These are phyloP conservation scores for Bombus waltoni DNA, from an alignment of 1,140 invertebrate species.

Conservation along the genomic window DNA sequence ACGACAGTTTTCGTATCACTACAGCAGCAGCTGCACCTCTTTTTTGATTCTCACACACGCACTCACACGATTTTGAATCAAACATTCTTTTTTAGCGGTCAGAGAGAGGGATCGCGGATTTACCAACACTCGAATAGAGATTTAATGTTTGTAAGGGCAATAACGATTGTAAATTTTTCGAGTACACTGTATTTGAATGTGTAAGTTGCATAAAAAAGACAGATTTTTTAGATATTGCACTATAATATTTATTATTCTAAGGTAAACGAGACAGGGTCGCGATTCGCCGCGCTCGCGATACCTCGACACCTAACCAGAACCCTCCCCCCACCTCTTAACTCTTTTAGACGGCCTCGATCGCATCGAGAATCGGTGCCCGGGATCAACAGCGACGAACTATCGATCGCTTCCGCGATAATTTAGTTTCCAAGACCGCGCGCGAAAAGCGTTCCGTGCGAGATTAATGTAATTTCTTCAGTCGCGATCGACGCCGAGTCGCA, in stretches of 20 bases:
- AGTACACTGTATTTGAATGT: constrained; percentile 79
- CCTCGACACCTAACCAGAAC: not conserved
- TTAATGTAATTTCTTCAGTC: constrained; percentile 1
- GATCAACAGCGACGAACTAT: constrained; percentile 13
- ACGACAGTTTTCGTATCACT: constrained; percentile 27
- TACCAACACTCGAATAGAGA: constrained; percentile 73
- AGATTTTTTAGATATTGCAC: constrained; percentile 82
- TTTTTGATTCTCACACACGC: constrained; percentile 55
- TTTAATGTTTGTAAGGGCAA: constrained; percentile 80
- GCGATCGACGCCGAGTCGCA: constrained; percentile 51
- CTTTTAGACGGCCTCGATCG: constrained; percentile 22
- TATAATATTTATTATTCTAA: constrained; percentile 81
- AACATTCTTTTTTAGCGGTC: constrained; percentile 59
- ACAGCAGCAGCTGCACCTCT: constrained; percentile 44
- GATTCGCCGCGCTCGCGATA: constrained; percentile 62
- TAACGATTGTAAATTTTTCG: constrained; percentile 80
- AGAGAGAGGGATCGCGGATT: constrained; percentile 66
- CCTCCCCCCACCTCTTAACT: not conserved
- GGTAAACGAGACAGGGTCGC: constrained; percentile 68
- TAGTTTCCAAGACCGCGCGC: constrained; percentile 2
- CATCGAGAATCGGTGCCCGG: constrained; percentile 8
- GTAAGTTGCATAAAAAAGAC: constrained; percentile 79
- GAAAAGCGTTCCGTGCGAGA: not conserved
- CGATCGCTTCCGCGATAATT: constrained; percentile 28
- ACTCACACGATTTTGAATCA: constrained; percentile 56